Conservation (phyloP, 2,888 invertebrate genomes). For the Eugnorisma glareosa region DNA sequence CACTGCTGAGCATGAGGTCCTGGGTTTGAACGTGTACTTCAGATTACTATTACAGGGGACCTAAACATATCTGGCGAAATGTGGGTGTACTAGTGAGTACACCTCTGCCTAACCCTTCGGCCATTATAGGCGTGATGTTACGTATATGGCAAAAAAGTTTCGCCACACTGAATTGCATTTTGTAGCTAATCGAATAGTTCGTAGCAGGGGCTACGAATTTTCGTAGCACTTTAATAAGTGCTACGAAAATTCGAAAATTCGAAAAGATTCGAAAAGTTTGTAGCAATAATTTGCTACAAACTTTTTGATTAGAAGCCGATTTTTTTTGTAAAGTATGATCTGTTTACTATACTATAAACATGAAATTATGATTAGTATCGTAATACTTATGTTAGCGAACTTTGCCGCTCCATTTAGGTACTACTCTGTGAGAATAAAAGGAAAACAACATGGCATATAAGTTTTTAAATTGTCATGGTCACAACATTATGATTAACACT, state of each 20-base stretch:
- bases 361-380: not conserved
- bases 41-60: too few species aligned
- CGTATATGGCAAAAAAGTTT: not conserved
- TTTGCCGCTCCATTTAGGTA: not conserved
- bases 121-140: too few species aligned
- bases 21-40: too few species aligned
- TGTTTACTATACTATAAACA: not conserved
- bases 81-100: too few species aligned
- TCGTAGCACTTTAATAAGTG: conserved; percentile 33
- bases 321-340: not conserved
- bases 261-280: too few species aligned
- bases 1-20: too few species aligned
- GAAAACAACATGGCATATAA: not conserved
- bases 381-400: not conserved
- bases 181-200: conserved; percentile 11
- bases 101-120: too few species aligned
- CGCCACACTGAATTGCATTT: not conserved
- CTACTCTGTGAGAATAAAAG: not conserved
- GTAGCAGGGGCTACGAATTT: conserved; percentile 41
- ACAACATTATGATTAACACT: too few species aligned
- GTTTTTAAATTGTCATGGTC: too few species aligned
- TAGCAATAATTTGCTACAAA: too few species aligned
- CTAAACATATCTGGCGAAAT: too few species aligned
- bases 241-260: not conserved
- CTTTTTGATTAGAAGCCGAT: not conserved